Evolutionary conservation across 2,797 vertebrate species (phyloP), one percentile per base, ranked within the genome.

Genomic region (Smutsia temminckii): DNA sequence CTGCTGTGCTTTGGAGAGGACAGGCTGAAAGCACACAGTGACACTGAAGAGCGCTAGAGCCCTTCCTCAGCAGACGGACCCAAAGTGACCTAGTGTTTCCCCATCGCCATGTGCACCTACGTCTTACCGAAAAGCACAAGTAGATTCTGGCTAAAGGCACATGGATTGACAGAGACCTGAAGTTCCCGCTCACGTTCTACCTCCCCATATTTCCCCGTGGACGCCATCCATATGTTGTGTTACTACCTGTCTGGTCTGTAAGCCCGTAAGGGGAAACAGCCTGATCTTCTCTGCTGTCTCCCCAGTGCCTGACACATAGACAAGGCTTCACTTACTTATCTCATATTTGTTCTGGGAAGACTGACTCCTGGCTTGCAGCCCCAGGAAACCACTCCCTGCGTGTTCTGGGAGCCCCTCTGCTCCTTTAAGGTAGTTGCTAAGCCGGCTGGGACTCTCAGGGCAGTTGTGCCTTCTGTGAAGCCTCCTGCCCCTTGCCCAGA

Each of bases 141-240:
- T 1, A 18, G 21, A 27, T 57, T 68, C 40, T 59, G 5, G 6
- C 57, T 6, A 49, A 81, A 59, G 71, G 57, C 37, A 63, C 3
- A 0, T 11, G 1, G 37, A 23, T 29, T n/a, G 40, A 7, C n/a
- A 6, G 37, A 87, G 42, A 90, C 17, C 32, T 25, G 46, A 42
- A 96, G 71, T 42, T 34, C 72, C 85, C n/a, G 42, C 9, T 61
- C 1, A 0, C 20, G 34, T 3, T n/a, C 27, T 37, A 23, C 12
- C 29, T n/a, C 32, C 64, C 8, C 59, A 4, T 0, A 3, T 8
- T 16, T 4, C 5, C 16, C 59, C 55, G 9, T 6, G 2, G 13
- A 18, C 51, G 42, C 46, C 2, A 0, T 34, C 57, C 42, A 0
- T 5, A 2, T 6, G 40, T 1, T 20, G 3, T 10, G 8, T 46